Base-by-base conservation (phyloP, 1,140 invertebrate genomes). In the Trichonephila inaurata region DNA sequence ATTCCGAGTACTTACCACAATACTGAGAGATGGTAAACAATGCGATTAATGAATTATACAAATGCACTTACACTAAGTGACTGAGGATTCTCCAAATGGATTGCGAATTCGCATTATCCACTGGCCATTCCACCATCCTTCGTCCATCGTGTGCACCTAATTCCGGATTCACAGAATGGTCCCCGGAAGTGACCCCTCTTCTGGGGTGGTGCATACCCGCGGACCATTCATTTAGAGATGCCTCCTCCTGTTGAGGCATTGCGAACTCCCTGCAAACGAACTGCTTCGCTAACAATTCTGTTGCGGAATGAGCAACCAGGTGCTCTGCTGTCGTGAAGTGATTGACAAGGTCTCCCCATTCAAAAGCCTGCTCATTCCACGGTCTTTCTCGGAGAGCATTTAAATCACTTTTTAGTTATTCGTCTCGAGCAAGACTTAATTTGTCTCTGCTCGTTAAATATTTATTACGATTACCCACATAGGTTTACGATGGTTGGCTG, bases 81-180 rank as follows among this genome's bases (percentile, higher is more conserved):
- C 92, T 93, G 44, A 93, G 86, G 44, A 93, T 93, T 28, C 72
- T 93, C 92, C 92, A 93, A 10, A 93, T 89, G 8, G 92, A 93
- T n/a, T 93, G 92, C 7, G 92, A 81, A 61, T 77, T 72, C 6
- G 91, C 72, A 87, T 92, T 69, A 87, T 92, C 91, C 64, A 64
- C 66, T 33, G 66, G 64, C 92, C 85, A 89, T 28, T 92, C 91
- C 21, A 69, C 58, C n/a, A 62, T 24, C 60, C 86, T 88, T 18
- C 86, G 51, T 0, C 69, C 66, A 12, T 92, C 82, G 33, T 77
- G 24, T 28, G 28, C 16, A 10, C 62, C 91, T 6, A 44, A 33
- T 44, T 92, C 90, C 62, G 21, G 61, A 92, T 81, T 81, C 82
- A 18, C 69, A 14, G 28, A n/a, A 18, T 81, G 81, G 21, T 85